These are phyloP conservation scores for Conus canariensis DNA, from an alignment of 2,888 invertebrate genomes.

Conservation along the genomic window DNA sequence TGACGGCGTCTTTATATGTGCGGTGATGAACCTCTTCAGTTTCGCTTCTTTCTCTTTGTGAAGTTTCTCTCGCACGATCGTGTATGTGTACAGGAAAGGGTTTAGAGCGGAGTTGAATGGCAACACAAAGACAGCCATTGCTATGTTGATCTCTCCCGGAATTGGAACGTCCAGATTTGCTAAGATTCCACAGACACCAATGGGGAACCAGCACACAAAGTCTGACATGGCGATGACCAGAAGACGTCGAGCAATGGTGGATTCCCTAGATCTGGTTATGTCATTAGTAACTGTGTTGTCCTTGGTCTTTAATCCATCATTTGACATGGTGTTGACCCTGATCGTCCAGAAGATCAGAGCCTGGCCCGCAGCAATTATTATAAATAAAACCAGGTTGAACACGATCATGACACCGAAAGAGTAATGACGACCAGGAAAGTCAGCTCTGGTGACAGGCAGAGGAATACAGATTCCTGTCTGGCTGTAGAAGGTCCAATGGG, in stretches of 20 bases:
- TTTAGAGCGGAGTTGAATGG: constrained; percentile 4
- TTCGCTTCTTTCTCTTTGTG: too few species aligned
- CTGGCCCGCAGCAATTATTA: not conserved
- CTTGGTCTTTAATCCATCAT: not conserved
- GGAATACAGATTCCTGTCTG: constrained; percentile 5
- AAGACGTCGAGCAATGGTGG: constrained; percentile 9
- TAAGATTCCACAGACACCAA: constrained; percentile 5
- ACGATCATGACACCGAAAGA: not conserved
- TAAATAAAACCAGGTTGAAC: not conserved
- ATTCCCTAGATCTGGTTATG: not conserved
- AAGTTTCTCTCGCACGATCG: not conserved
- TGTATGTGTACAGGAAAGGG: constrained; percentile 12
- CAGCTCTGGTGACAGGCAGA: not conserved
- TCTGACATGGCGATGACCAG: constrained; percentile 13
- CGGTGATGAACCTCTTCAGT: too few species aligned
- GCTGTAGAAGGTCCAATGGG: not conserved
- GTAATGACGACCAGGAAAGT: not conserved
- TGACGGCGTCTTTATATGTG: too few species aligned
- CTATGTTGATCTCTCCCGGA: not conserved
- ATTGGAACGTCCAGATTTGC: not conserved
- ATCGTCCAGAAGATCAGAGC: not conserved
- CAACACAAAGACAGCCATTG: not conserved
- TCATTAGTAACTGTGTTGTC: not conserved
- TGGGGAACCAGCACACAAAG: constrained; percentile 26
- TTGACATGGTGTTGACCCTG: not conserved